Evolutionary conservation across 2,797 vertebrate species (phyloP).

Genomic region (Neoniphon sammara): DNA sequence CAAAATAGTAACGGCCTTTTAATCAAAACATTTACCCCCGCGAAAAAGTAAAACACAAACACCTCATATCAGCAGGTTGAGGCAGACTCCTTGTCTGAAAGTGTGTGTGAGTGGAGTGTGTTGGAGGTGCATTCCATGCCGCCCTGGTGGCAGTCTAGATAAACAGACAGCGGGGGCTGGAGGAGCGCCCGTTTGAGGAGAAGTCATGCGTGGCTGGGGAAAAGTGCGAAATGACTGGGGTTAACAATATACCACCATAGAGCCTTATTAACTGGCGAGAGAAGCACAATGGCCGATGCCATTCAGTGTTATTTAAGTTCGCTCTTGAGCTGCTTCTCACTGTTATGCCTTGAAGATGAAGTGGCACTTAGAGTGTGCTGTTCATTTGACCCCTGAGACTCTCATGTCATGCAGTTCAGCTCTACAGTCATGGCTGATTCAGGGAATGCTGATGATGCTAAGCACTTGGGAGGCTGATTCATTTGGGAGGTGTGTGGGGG

Average conservation of each 20-base stretch:
- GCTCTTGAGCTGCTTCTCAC: slow-evolving; percentile 60
- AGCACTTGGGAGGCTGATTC: slow-evolving; percentile 65
- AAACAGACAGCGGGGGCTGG: slow-evolving; percentile 68
- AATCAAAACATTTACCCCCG: slow-evolving; percentile 83
- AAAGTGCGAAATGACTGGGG: slow-evolving; percentile 53
- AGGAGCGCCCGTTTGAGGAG: slow-evolving; percentile 61
- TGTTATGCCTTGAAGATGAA: slow-evolving; percentile 76
- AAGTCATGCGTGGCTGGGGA: slow-evolving; percentile 69
- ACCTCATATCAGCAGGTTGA: slow-evolving; percentile 76
- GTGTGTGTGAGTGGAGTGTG: slow-evolving; percentile 57
- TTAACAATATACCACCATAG: slow-evolving; percentile 56
- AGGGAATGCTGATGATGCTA: slow-evolving; percentile 69
- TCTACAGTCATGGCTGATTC: slow-evolving; percentile 62
- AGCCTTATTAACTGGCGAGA: slow-evolving; percentile 37
- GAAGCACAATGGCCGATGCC: slow-evolving; percentile 55
- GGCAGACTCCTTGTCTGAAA: slow-evolving; percentile 69
- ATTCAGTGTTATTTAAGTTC: slow-evolving; percentile 49
- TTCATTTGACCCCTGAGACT: slow-evolving; percentile 77
- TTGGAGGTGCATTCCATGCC: slow-evolving; percentile 71
- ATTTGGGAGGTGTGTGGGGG: slow-evolving; percentile 51
- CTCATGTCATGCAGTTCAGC: slow-evolving; percentile 63
- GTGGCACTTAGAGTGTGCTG: slow-evolving; percentile 72
- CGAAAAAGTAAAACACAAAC: slow-evolving; percentile 74
- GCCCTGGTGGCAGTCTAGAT: slow-evolving; percentile 69
- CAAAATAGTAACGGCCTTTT: slow-evolving; percentile 83